Conservation (phyloP, 2,888 invertebrate genomes). For the Corbicula japonica region DNA sequence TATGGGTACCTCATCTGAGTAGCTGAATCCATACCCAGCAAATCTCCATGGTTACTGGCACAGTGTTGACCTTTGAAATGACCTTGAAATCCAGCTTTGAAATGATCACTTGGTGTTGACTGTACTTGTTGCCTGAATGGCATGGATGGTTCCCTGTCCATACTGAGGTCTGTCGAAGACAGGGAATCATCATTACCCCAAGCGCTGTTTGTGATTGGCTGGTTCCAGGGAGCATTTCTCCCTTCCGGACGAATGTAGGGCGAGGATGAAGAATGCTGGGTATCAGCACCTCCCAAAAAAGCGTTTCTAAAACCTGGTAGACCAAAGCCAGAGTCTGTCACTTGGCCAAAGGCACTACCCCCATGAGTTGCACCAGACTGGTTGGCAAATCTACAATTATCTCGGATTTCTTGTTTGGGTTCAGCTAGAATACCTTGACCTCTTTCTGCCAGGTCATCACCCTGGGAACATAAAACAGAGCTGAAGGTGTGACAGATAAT, state of each 20-base stretch:
- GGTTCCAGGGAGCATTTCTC: slow-evolving; percentile 3
- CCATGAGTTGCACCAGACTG: neutral
- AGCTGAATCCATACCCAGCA: neutral
- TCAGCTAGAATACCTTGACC: slow-evolving; percentile 1
- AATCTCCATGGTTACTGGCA: neutral
- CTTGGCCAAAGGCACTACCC: neutral
- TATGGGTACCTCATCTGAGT: slow-evolving; percentile 13
- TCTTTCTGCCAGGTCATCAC: neutral
- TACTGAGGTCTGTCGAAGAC: slow-evolving; percentile 34
- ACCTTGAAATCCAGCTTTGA: slow-evolving; percentile 1
- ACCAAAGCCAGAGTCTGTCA: neutral
- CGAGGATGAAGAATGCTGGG: neutral
- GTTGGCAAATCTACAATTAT: slow-evolving; percentile 7
- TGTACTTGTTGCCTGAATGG: slow-evolving; percentile 1
- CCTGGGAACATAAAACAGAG: neutral
- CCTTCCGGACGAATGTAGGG: neutral
- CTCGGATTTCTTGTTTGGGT: slow-evolving; percentile 13
- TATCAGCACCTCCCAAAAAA: neutral
- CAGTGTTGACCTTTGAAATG: neutral
- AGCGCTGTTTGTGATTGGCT: neutral
- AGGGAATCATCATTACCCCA: slow-evolving; percentile 17
- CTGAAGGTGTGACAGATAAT: neutral
- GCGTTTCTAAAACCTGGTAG: neutral
- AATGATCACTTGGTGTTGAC: neutral
- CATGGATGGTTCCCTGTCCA: slow-evolving; percentile 38